Evolutionary conservation across 2,113 vertebrate species (phyloP), one percentile per base, ranked within the genome.

Genomic region (Litocranius walleri): DNA sequence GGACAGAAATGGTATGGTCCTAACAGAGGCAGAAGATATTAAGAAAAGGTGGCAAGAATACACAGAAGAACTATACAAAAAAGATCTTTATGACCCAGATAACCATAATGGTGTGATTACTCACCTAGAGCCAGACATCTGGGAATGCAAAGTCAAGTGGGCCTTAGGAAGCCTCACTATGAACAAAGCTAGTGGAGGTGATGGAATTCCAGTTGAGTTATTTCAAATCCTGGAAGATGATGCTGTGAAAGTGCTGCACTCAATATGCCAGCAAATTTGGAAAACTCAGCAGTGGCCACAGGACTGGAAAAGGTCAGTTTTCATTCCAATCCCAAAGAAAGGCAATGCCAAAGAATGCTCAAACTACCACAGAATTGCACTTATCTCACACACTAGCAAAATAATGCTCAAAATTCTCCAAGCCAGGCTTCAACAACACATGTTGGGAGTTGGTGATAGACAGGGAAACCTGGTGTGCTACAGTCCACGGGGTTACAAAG

Each of bases 341-440:
- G 64, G n/a, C 64, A 71, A 71, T 71, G n/a, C n/a, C 64, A 71
- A 71, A 71, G n/a, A 71, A 36, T 71, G 64, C 0, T 36, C 64
- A 71, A 36, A 36, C 64, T 71, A 71, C n/a, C 1, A 0, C n/a
- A 71, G 0, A 71, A 23, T 0, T 71, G 9, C n/a, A 36, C 64
- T 71, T 3, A 71, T 23, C n/a, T 71, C 64, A 71, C n/a, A 71
- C 19, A 12, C 64, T 71, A 36, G n/a, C 17, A 36, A 71, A 71
- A n/a, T 36, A 71, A 71, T 71, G 64, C 64, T 71, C 64, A 36
- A 71, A 71, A 71, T 36, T 71, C 64, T 36, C 9, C 19, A 71
- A 71, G 64, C n/a, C 64, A 71, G 64, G n/a, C 19, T 71, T 71
- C 64, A 71, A 11, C 17, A 36, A 36, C 5, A 71, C 19, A 21